phyloP scores from a whole-genome alignment of 1,140 invertebrate genomes.

The Bicyclus anynana region DNA sequence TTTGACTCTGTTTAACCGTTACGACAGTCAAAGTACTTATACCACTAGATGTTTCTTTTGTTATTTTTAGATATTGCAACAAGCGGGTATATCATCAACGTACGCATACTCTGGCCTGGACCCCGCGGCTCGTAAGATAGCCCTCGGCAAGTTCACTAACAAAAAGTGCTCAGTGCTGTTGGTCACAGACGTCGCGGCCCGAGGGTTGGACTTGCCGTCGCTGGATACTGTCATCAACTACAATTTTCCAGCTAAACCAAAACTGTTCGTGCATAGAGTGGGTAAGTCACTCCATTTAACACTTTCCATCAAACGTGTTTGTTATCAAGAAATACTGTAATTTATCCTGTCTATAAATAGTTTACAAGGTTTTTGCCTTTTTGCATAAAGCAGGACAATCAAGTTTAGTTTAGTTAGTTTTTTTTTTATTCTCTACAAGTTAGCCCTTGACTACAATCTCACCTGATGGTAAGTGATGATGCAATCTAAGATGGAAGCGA shows the following conservation, averaged over 20 bases:
- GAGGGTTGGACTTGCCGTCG: slow-evolving; percentile 98
- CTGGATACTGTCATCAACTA: slow-evolving; percentile 98
- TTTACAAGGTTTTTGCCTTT: no score
- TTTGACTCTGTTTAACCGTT: no score
- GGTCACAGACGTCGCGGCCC: slow-evolving; percentile 97
- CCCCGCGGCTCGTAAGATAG: slow-evolving; percentile 96
- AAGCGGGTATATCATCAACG: slow-evolving; percentile 88
- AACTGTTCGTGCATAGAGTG: slow-evolving; percentile 98
- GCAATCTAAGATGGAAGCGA: no score
- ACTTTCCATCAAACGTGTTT: no score
- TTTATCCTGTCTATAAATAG: no score
- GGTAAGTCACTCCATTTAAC: slow-evolving; percentile 81
- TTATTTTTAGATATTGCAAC: slow-evolving; percentile 85
- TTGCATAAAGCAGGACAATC: no score
- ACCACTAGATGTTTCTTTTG: not conserved
- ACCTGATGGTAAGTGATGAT: no score
- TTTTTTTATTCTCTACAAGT: no score
- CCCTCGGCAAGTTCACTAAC: slow-evolving; percentile 93
- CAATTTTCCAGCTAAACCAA: slow-evolving; percentile 97
- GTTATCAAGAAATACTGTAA: no score
- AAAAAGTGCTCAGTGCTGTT: slow-evolving; percentile 89
- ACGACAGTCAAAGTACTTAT: not conserved
- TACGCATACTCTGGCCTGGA: slow-evolving; percentile 97
- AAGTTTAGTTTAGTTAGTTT: no score
- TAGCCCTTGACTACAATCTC: no score